Conservation (phyloP, 2,113 vertebrate genomes). For the Poecile atricapillus region DNA sequence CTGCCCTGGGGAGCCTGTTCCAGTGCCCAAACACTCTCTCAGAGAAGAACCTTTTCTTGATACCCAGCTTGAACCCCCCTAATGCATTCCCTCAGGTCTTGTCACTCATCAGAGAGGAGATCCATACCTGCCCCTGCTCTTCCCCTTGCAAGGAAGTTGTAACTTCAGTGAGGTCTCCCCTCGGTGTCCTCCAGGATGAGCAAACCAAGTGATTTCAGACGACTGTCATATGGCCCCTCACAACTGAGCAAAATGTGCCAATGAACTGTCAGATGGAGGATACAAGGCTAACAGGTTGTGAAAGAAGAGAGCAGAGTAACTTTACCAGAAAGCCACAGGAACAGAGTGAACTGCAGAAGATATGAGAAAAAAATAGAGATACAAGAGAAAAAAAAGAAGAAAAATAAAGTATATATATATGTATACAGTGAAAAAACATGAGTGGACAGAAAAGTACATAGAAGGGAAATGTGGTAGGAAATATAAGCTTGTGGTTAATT, state of each 20-base stretch:
- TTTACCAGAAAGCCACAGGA: background rate
- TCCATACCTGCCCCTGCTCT: accelerated
- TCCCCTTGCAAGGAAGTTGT: background rate
- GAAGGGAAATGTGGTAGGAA: background rate
- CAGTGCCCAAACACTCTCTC: background rate
- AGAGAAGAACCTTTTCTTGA: background rate
- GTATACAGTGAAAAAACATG: background rate
- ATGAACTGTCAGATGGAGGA: background rate
- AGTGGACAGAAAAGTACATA: background rate
- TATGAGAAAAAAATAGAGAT: background rate
- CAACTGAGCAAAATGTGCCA: too few relatives aligned
- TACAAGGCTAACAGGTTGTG: background rate
- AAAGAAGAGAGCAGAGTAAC: background rate
- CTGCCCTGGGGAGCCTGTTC: background rate
- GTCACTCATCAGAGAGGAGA: background rate
- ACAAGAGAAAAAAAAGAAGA: background rate
- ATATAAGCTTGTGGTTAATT: background rate
- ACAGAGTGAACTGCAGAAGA: background rate
- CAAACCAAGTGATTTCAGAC: background rate
- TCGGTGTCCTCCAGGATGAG: background rate
- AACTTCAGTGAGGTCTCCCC: background rate
- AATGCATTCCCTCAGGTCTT: background rate
- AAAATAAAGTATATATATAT: background rate
- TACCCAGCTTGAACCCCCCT: accelerated
- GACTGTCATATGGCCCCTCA: accelerated